Evolutionary conservation across 2,888 invertebrate genomes (phyloP).

Genomic region (Idaea dimidiata): DNA sequence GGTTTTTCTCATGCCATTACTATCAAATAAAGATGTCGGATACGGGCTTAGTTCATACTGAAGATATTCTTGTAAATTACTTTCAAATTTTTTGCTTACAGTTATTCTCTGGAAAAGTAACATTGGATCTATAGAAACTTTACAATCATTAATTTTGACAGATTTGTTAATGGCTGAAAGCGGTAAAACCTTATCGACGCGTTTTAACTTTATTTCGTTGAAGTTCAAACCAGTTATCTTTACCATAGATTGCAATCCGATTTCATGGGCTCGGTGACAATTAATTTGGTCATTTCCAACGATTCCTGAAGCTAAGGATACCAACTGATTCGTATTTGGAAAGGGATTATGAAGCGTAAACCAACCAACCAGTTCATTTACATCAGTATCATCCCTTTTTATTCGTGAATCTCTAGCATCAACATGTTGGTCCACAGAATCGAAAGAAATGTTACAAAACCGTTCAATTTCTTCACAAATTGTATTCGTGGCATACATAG

Average conservation of each 20-base stretch:
- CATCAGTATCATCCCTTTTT: slow-evolving; percentile 30
- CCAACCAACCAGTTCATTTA: slow-evolving; percentile 22
- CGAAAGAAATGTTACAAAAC: slow-evolving; percentile 34
- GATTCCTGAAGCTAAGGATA: slow-evolving; percentile 19
- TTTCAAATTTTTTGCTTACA: slow-evolving; percentile 23
- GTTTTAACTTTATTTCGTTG: slow-evolving; percentile 36
- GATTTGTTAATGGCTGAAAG: slow-evolving; percentile 25
- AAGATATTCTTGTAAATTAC: slow-evolving; percentile 29
- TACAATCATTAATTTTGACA: slow-evolving; percentile 24
- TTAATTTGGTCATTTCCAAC: slow-evolving; percentile 29
- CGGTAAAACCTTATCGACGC: slow-evolving; percentile 33
- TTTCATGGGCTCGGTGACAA: slow-evolving; percentile 35
- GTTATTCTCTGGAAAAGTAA: slow-evolving; percentile 29
- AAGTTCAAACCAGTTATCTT: slow-evolving; percentile 29
- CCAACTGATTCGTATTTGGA: slow-evolving; percentile 20
- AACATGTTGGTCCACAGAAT: slow-evolving; percentile 48
- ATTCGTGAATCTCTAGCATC: slow-evolving; percentile 48
- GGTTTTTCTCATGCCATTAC: slow-evolving; percentile 33
- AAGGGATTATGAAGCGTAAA: slow-evolving; percentile 22
- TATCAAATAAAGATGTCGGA: slow-evolving; percentile 32
- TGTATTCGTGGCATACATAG: slow-evolving; percentile 16
- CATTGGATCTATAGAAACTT: slow-evolving; percentile 30
- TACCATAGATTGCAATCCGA: slow-evolving; percentile 29
- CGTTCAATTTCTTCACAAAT: slow-evolving; percentile 13
- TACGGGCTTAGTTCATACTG: slow-evolving; percentile 32